phyloP scores from a whole-genome alignment of 2,888 invertebrate species.

The Drosophila helvetica region DNA sequence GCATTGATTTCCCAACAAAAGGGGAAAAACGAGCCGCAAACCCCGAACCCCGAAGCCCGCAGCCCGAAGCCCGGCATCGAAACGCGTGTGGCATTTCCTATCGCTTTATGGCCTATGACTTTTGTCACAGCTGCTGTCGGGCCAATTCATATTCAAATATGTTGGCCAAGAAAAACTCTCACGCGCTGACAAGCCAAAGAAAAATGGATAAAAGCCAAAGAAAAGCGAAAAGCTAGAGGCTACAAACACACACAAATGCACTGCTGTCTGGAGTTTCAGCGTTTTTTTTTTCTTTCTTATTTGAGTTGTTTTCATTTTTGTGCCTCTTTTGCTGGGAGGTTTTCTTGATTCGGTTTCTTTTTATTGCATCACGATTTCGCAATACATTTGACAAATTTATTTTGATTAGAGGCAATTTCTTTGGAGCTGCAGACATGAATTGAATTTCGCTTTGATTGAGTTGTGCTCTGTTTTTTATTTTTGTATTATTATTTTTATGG shows the following conservation, averaged over 20 bases:
- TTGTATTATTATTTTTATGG: constrained; percentile 34
- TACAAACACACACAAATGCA: constrained; percentile 29
- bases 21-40: constrained; percentile 21
- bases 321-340: constrained; percentile 25
- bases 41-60: too few relatives aligned
- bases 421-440: constrained; percentile 64
- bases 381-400: constrained; percentile 74
- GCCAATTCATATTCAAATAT: constrained; percentile 64
- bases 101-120: constrained; percentile 30
- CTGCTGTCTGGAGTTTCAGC: constrained; percentile 22
- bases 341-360: constrained; percentile 35
- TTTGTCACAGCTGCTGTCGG: constrained; percentile 51
- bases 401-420: constrained; percentile 75
- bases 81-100: constrained; percentile 39
- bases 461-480: constrained; percentile 40
- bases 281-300: neutral
- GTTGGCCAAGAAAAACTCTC: constrained; percentile 55
- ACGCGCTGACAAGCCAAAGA: constrained; percentile 55
- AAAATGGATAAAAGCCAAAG: constrained; percentile 9
- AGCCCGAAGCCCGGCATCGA: constrained; percentile 15
- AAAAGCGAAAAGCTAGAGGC: constrained; percentile 28
- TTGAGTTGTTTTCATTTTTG: constrained; percentile 37
- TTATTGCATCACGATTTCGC: constrained; percentile 70
- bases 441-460: constrained; percentile 70
- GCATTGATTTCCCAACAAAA: constrained; percentile 58